These are phyloP conservation scores for Cyclopterus lumpus DNA, from an alignment of 2,797 vertebrate genomes.

Conservation along the genomic window DNA sequence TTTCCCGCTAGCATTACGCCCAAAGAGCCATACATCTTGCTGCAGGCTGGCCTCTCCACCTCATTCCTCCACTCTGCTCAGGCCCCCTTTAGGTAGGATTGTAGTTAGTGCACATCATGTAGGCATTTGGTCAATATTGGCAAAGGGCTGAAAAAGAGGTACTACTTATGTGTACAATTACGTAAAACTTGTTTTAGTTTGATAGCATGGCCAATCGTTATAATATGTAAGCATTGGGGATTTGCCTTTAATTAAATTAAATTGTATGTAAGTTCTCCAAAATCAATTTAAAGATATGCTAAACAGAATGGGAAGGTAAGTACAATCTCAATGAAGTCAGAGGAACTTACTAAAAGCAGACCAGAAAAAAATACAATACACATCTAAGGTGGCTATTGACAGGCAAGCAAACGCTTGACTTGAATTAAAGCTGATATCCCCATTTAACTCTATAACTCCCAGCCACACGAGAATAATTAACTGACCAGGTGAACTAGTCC, in stretches of 20 bases:
- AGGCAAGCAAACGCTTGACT: background rate
- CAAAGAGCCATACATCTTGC: slow-evolving; percentile 55
- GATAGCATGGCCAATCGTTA: background rate
- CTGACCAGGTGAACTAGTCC: slow-evolving; percentile 43
- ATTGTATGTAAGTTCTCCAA: background rate
- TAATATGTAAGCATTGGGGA: background rate
- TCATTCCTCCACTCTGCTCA: slow-evolving; percentile 26
- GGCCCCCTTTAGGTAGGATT: slow-evolving; percentile 21
- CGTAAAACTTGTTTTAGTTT: background rate
- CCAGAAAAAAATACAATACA: background rate
- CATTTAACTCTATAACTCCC: background rate
- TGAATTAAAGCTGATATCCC: slow-evolving; percentile 4
- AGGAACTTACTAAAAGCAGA: background rate
- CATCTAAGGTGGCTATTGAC: background rate
- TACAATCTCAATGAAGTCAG: background rate
- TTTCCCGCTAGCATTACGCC: slow-evolving; percentile 53
- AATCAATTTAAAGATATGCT: background rate
- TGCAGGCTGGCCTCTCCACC: slow-evolving; percentile 22
- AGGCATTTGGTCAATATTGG: slow-evolving; percentile 17
- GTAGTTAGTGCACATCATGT: slow-evolving; percentile 24
- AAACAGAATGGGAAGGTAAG: background rate
- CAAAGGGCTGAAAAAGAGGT: background rate
- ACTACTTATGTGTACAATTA: background rate
- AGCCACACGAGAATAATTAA: slow-evolving; percentile 30
- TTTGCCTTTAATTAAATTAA: background rate